Percentiles rank a stretch among this genome's conserved stretches.
Evolutionary conservation across 2,888 invertebrate species (phyloP).

Genomic region (Hedychridium roseum): DNA sequence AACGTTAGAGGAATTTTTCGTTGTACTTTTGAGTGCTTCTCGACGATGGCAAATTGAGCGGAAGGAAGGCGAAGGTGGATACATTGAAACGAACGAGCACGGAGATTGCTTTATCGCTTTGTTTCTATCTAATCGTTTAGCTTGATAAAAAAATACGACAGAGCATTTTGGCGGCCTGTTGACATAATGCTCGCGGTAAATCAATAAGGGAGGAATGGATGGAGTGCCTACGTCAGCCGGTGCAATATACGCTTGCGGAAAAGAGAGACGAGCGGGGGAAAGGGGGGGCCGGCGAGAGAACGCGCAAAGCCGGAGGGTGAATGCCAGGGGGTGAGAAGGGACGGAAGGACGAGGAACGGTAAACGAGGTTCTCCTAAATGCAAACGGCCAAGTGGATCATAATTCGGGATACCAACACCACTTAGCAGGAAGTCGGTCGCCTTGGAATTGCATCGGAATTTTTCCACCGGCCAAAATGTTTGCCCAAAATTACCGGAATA

Average conservation of each 20-base stretch:
- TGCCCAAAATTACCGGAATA: no score
- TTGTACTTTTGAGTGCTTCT: no score
- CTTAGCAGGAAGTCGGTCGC: neutral
- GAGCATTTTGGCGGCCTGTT: neutral
- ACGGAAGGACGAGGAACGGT: constrained; percentile 4
- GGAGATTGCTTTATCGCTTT: neutral
- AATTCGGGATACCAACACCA: constrained; percentile 18
- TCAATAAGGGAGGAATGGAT: constrained; percentile 26
- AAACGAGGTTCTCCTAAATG: constrained; percentile 13
- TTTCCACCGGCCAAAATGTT: constrained; percentile 1
- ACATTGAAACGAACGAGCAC: no score
- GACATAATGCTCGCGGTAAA: constrained; percentile 17
- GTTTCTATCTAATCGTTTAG: neutral
- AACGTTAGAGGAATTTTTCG: no score
- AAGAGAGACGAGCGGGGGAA: neutral
- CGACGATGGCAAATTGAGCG: no score
- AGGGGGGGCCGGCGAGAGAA: neutral
- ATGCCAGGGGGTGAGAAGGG: neutral
- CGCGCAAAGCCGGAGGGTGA: neutral
- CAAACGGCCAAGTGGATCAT: constrained; percentile 18
- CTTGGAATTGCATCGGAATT: no score
- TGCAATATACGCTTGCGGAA: neutral
- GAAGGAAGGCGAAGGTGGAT: no score
- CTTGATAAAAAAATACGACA: neutral
- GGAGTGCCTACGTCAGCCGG: constrained; percentile 3